Percentiles rank a stretch among this genome's conserved stretches.
Conservation (phyloP, 2,113 vertebrate species). For the Glareola pratincola region DNA sequence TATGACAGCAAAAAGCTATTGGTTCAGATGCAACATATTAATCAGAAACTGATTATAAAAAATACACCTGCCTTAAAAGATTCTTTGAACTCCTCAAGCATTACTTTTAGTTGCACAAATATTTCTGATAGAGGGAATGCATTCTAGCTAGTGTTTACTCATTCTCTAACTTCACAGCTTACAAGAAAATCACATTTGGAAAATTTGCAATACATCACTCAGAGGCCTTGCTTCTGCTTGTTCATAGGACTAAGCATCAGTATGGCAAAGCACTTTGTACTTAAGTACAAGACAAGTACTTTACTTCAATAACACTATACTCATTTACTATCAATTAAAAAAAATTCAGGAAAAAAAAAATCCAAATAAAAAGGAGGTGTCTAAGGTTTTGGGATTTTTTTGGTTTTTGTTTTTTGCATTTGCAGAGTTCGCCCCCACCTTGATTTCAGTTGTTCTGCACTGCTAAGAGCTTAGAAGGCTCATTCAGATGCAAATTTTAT, state of each 20-base stretch:
- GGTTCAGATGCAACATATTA: neutral
- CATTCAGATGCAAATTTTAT: neutral
- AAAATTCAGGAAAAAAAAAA: neutral
- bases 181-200: neutral
- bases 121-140: neutral
- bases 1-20: neutral
- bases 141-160: neutral
- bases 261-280: neutral
- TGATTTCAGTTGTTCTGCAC: neutral
- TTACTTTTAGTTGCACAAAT: neutral
- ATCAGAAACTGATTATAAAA: neutral
- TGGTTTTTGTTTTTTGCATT: neutral
- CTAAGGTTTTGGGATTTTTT: neutral
- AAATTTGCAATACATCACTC: neutral
- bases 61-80: neutral
- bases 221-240: neutral
- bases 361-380: neutral
- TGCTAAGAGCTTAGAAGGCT: neutral
- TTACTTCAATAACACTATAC: neutral
- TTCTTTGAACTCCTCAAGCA: neutral
- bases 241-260: neutral
- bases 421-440: neutral
- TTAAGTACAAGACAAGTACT: neutral
- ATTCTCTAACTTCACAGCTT: neutral
- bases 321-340: neutral